Conservation (phyloP, 2,113 vertebrate genomes). For the Butorides virescens region DNA sequence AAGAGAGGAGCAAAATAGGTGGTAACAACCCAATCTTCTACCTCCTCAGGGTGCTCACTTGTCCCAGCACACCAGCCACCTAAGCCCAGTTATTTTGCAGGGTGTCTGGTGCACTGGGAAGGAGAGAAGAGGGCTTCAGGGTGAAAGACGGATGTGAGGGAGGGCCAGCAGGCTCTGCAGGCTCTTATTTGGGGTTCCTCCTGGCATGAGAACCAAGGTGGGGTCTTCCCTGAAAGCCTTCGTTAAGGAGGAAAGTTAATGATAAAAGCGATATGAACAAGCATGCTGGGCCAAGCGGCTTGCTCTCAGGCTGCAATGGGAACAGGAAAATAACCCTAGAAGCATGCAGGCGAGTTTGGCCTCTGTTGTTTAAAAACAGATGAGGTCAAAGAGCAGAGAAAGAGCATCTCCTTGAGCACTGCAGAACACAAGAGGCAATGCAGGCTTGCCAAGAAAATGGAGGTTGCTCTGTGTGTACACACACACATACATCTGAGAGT, state of each 20-base stretch:
- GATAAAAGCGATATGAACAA: background rate
- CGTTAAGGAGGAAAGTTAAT: background rate
- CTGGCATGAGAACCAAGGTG: background rate
- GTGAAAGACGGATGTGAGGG: background rate
- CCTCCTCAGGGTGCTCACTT: background rate
- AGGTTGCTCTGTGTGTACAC: background rate
- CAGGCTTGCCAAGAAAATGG: background rate
- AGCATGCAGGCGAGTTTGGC: background rate
- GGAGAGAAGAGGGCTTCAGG: background rate
- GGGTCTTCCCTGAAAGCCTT: background rate
- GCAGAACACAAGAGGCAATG: background rate
- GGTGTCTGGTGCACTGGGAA: background rate
- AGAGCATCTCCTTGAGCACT: background rate
- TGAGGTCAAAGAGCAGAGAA: background rate
- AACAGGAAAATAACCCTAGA: background rate
- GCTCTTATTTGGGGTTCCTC: background rate
- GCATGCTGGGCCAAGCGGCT: background rate
- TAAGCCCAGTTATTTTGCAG: rapidly evolving
- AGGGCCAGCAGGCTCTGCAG: background rate
- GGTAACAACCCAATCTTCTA: background rate
- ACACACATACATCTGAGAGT: background rate
- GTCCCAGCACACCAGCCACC: background rate
- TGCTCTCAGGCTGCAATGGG: background rate
- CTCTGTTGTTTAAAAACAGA: background rate
- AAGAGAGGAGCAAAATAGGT: background rate